Base-by-base conservation (phyloP, 2,888 invertebrate genomes). In the Meiosimyza decipiens region DNA sequence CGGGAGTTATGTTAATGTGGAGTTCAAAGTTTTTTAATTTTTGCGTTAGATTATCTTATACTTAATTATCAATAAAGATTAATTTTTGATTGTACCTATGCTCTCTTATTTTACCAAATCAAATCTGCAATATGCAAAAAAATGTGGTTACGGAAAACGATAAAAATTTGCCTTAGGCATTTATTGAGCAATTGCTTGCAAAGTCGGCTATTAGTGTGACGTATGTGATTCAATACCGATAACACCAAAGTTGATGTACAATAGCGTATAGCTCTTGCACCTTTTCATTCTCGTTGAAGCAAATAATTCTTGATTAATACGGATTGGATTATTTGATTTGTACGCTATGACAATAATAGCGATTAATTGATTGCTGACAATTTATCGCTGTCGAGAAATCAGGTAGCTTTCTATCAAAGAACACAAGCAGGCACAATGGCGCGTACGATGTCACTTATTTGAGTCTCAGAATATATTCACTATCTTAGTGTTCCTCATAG, bases 321-420 rank as follows among this genome's bases (percentile, higher is more conserved):
- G 69, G 60, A 69, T 69, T 11, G 67, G 60, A 28, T 2, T 28
- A 59, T 60, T 59, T 60, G 60, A 33, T n/a, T 22, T 59, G 28
- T 15, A 40, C 55, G 50, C 62, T 51, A 49, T 18, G 18, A 47
- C n/a, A 6, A 40, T 40, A 40, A 40, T 40, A 52, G 33, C 15
- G 15, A 28, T n/a, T n/a, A 55, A 70, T 62, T 70, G 63, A 70
- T 70, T n/a, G 54, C 47, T 47, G 40, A 47, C 70, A 12, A 70
- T 70, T 54, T 54, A 52, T 70, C 54, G 50, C 49, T 70, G 62
- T 70, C 70, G 49, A 16, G n/a, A 51, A 50, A 50, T 13, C 70
- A 70, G 70, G 70, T 70, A 52, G 67, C 70, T 54, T 60, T 9
- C 54, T 47, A 54, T 9, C 40, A 40, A 40, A 40, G 40, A 40